Evolutionary conservation across 2,113 vertebrate species (phyloP), one percentile per base, ranked within the genome.

Genomic region (Perca schrenkii): DNA sequence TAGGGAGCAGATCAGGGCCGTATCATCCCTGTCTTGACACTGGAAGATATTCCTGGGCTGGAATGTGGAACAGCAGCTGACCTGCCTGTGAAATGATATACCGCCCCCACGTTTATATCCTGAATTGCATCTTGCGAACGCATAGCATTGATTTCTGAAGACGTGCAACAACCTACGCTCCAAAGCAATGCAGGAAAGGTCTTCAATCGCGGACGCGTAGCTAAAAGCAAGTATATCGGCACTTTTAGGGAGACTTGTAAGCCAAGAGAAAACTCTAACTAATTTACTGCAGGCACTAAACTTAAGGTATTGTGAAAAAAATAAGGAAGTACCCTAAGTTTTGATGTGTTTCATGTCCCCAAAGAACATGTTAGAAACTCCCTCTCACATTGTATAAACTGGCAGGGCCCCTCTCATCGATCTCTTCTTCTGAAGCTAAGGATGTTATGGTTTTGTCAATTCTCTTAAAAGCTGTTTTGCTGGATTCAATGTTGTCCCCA

Each of bases 401-500:
- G 71, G 67, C 49, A 62, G 17, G 46, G 40, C 46, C 57, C 50
- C 22, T 36, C 54, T 79, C 25, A 79, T 87, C 8, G 36, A 87
- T 90, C 76, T 66, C 67, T 56, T 68, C 74, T 14, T 49, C 60
- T 79, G 50, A 15, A 56, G 46, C 31, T 66, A 61, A 76, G 63
- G 14, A 74, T 70, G 43, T 76, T 80, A 61, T 68, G 62, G 57
- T 62, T 86, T 79, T 65, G 73, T 85, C 77, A 77, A 46, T 86
- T 76, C 22, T 77, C 80, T 68, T 85, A 82, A 84, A 91, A 69
- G 62, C 77, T 58, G 77, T 79, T 80, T 74, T 21, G 62, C 61
- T 62, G 67, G 49, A 73, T 64, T 46, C 49, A 53, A 22, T 43
- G 43, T 31, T 22, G 7, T 65, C 36, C 65, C 46, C 22, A 19